Evolutionary conservation across 2,113 vertebrate genomes (phyloP), one percentile per base, ranked within the genome.

Genomic region (Sturnira hondurensis): DNA sequence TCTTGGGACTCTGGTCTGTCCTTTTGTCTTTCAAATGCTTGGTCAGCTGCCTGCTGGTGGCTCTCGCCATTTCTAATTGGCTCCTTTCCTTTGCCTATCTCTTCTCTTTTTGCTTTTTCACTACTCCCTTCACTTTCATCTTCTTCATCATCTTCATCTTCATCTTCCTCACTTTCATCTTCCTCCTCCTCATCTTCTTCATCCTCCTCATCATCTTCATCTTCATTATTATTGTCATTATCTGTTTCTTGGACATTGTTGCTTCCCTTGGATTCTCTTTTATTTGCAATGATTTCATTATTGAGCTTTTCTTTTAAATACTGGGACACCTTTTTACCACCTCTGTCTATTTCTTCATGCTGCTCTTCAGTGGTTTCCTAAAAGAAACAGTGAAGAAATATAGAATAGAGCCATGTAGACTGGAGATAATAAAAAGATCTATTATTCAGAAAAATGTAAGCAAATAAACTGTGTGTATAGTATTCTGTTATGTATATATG

Each of bases 181-280:
- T 97, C 97, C 0, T 98, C 97, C 0, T 98, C 96, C 7, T 98
- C 97, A 31, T 98, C 96, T 5, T 98, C 97, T 33, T 98, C 95
- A 0, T 54, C 97, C n/a, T 98, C 96, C 6, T 98, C 97, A 31
- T 98, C 95, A 0, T 56, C 97, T 36, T 98, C 95, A 0, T 81
- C 54, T 3, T 58, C 80, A 13, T 98, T 96, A 4, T 98, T 97
- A 45, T 74, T 77, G 52, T 98, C 67, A 97, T 87, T 52, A 45
- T 95, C 96, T 73, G n/a, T 56, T 85, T 97, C 95, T 50, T 89
- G 95, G 20, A 67, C 54, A 22, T 13, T 15, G 12, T 41, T n/a
- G 16, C 63, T 58, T 7, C 11, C 20, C 2, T 87, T 71, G 28
- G 96, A 45, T 33, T 50, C 78, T 54, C 68, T 93, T n/a, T 86